A percentile compares a stretch with the other conserved stretches of the same genome.
phyloP scores from a whole-genome alignment of 2,113 vertebrate species.

The Lutjanus erythropterus region DNA sequence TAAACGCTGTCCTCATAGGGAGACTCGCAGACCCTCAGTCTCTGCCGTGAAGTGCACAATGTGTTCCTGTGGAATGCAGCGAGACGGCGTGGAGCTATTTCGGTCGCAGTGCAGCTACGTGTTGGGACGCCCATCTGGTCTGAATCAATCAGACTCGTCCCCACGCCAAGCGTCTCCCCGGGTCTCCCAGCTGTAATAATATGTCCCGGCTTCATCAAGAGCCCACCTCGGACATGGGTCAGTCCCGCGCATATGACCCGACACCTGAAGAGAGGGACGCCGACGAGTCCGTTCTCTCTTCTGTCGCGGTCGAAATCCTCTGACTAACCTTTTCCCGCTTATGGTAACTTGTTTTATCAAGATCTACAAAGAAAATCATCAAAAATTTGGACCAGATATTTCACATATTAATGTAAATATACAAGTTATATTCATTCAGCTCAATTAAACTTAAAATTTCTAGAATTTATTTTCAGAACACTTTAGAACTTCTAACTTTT shows the following conservation, averaged over 20 bases:
- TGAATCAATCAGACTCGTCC: constrained; percentile 93
- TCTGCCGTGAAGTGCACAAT: constrained; percentile 51
- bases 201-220: constrained; percentile 84
- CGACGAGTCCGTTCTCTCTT: not conserved
- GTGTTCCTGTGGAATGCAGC: constrained; percentile 86
- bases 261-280: constrained; percentile 53
- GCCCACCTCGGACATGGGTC: constrained; percentile 82
- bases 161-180: constrained; percentile 73
- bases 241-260: constrained; percentile 56
- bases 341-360: not conserved
- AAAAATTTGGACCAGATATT: no score
- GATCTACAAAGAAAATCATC: not conserved
- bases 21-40: constrained; percentile 29
- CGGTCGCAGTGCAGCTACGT: constrained; percentile 89
- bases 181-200: constrained; percentile 94
- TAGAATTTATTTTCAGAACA: no score
- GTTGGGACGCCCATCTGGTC: constrained; percentile 93
- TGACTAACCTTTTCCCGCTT: not conserved
- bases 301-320: not conserved
- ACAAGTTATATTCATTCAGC: no score
- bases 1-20: not conserved
- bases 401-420: no score
- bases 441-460: no score
- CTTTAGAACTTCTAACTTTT: no score
- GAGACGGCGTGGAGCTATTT: constrained; percentile 91